phyloP scores from a whole-genome alignment of 1,140 invertebrate species.

The Eurosta solidaginis region DNA sequence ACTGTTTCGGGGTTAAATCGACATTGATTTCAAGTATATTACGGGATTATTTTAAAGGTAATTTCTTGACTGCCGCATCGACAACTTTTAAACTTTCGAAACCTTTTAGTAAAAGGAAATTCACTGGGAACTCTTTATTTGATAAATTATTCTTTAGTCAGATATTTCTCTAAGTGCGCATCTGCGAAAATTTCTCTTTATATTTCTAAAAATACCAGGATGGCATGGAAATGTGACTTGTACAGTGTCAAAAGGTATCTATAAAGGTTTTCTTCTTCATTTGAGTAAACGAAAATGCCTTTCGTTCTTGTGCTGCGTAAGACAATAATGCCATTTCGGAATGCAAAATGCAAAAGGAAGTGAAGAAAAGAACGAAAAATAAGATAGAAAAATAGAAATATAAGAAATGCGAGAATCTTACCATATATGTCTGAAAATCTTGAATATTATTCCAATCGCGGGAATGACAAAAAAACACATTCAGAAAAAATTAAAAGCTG shows the following conservation, averaged over 20 bases:
- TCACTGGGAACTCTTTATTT: too few species aligned
- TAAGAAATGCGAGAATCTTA: neutral
- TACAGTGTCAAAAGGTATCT: slow-evolving; percentile 22
- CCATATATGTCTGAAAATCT: neutral
- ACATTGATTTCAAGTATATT: too few species aligned
- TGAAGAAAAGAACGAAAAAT: neutral
- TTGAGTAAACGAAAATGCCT: neutral
- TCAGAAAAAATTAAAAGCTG: too few species aligned
- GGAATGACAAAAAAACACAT: neutral
- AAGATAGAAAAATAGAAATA: neutral
- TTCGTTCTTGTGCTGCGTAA: neutral
- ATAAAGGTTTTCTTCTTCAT: neutral
- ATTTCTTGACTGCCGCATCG: too few species aligned
- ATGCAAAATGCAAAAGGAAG: neutral
- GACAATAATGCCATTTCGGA: slow-evolving; percentile 7
- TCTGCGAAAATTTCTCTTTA: too few species aligned
- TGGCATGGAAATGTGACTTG: neutral
- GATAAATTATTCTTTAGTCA: neutral
- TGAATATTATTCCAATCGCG: neutral
- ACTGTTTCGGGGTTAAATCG: too few species aligned
- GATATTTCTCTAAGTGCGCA: neutral
- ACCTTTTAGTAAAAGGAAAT: too few species aligned
- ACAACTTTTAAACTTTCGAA: too few species aligned
- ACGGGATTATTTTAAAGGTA: too few species aligned
- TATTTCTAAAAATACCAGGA: neutral